These are phyloP conservation scores for Sprattus sprattus DNA, from an alignment of 2,113 vertebrate genomes.

Conservation along the genomic window DNA sequence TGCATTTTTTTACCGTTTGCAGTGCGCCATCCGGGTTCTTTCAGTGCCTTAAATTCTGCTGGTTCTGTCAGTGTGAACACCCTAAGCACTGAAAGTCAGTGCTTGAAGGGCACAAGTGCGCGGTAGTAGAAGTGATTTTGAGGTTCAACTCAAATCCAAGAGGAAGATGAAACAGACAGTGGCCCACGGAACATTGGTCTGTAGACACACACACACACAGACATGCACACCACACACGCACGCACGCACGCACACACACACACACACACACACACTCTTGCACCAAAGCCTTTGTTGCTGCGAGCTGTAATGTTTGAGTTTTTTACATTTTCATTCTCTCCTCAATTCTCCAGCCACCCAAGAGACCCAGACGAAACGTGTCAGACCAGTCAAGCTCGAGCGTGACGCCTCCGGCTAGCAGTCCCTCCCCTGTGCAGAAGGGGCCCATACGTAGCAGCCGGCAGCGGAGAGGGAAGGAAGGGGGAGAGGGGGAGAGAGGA, in stretches of 20 bases:
- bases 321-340: slow-evolving; percentile 45
- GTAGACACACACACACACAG: background rate
- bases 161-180: slow-evolving; percentile 54
- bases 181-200: slow-evolving; percentile 30
- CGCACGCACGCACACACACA: background rate
- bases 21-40: too few species aligned
- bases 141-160: slow-evolving; percentile 50
- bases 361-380: slow-evolving; percentile 50
- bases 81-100: too few species aligned
- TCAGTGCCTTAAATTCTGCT: too few species aligned
- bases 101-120: too few species aligned
- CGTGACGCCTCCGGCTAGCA: slow-evolving; percentile 5
- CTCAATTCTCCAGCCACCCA: slow-evolving; percentile 59
- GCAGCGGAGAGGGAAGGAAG: background rate
- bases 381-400: slow-evolving; percentile 35
- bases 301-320: slow-evolving; percentile 29
- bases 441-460: background rate
- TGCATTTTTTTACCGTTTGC: too few species aligned
- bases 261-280: background rate
- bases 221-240: too few species aligned
- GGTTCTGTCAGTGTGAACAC: too few species aligned
- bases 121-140: slow-evolving; percentile 78
- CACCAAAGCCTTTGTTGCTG: background rate
- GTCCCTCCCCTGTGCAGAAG: slow-evolving; percentile 3
- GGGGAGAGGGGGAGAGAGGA: background rate